Evolutionary conservation across 2,797 vertebrate genomes (phyloP).

Genomic region (Pangasius djambal): DNA sequence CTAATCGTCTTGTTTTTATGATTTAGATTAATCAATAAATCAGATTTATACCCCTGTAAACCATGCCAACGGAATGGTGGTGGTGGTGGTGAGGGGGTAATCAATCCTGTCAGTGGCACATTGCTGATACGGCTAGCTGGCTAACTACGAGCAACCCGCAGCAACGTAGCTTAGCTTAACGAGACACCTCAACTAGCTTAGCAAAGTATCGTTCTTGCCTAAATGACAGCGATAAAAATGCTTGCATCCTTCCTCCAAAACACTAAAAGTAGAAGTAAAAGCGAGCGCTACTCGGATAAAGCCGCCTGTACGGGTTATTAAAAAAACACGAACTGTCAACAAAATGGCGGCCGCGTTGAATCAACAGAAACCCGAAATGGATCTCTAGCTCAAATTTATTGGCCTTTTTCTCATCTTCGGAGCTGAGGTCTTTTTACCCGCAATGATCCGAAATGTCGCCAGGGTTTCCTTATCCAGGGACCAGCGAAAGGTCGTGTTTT

Average conservation of each 20-base stretch:
- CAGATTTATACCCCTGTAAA: neutral
- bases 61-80: neutral
- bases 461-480: slow-evolving; percentile 63
- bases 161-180: slow-evolving; percentile 35
- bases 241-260: neutral
- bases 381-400: slow-evolving; percentile 62
- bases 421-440: slow-evolving; percentile 63
- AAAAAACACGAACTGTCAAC: slow-evolving; percentile 82
- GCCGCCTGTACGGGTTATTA: slow-evolving; percentile 72
- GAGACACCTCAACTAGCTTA: slow-evolving; percentile 39
- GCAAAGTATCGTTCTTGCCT: slow-evolving; percentile 34
- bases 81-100: neutral
- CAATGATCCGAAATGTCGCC: slow-evolving; percentile 64
- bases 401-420: slow-evolving; percentile 61
- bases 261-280: slow-evolving; percentile 45
- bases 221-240: slow-evolving; percentile 23
- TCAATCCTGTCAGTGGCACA: slow-evolving; percentile 56
- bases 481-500: slow-evolving; percentile 71
- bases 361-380: slow-evolving; percentile 86
- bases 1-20: neutral
- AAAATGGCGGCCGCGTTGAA: slow-evolving; percentile 87
- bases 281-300: slow-evolving; percentile 61
- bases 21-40: neutral
- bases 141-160: slow-evolving; percentile 48
- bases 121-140: slow-evolving; percentile 40